phyloP scores from a whole-genome alignment of 2,888 invertebrate species.

The Cerceris ruficornis region DNA sequence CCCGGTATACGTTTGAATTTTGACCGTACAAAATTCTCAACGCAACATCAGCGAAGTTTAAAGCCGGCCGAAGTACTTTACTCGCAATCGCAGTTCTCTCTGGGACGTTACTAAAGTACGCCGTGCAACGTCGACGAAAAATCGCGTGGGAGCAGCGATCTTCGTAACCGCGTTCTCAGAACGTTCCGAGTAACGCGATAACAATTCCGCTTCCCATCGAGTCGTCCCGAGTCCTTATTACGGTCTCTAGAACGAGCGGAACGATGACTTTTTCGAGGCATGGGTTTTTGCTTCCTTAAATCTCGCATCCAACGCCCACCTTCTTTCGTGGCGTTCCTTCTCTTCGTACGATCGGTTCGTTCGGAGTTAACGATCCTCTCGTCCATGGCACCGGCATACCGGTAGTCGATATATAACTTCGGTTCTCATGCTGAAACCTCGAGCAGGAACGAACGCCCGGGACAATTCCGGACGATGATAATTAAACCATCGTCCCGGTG shows the following conservation, averaged over 20 bases:
- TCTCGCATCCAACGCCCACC: constrained; percentile 41
- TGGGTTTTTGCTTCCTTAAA: constrained; percentile 47
- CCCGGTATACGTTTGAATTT: too few species aligned
- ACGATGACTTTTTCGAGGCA: constrained; percentile 43
- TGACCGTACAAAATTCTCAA: too few species aligned
- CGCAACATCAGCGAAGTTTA: too few species aligned
- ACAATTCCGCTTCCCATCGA: constrained; percentile 42
- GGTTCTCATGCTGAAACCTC: constrained; percentile 55
- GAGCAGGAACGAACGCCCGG: neutral
- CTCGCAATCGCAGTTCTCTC: neutral
- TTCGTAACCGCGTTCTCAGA: constrained; percentile 2
- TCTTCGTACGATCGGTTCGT: constrained; percentile 38
- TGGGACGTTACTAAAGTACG: constrained; percentile 15
- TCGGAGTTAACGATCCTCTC: constrained; percentile 53
- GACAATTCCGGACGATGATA: constrained; percentile 67
- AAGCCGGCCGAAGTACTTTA: neutral
- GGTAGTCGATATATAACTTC: constrained; percentile 71
- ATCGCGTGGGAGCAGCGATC: constrained; percentile 30
- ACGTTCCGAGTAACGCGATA: constrained; percentile 27
- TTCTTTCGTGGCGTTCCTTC: constrained; percentile 32
- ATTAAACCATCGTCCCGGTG: constrained; percentile 75
- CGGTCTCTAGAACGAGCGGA: constrained; percentile 20
- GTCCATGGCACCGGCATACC: constrained; percentile 59
- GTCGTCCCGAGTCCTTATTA: constrained; percentile 30
- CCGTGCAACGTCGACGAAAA: constrained; percentile 13